Percentiles rank a stretch among this genome's conserved stretches.
Conservation (phyloP, 2,113 vertebrate species). For the Typhlomys cinereus region DNA sequence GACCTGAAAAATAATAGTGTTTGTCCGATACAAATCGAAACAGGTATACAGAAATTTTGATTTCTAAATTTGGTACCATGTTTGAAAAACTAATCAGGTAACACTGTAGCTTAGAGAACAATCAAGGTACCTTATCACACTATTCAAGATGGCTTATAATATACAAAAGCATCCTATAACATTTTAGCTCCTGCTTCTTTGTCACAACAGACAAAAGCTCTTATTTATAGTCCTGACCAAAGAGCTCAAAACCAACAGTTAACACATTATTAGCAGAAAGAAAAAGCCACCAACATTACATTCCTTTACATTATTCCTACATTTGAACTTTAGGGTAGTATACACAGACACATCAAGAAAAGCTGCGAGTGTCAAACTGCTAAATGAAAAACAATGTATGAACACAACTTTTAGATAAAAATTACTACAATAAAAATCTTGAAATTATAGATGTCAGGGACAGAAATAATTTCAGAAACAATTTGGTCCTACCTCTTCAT, state of each 20-base stretch:
- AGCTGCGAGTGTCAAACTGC: background rate
- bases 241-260: background rate
- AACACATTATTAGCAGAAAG: background rate
- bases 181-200: conserved; percentile 8
- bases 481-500: background rate
- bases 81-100: background rate
- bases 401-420: background rate
- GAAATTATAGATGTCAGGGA: background rate
- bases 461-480: background rate
- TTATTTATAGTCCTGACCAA: background rate
- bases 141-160: background rate
- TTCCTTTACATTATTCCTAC: background rate
- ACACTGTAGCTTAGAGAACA: background rate
- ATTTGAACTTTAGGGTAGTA: background rate
- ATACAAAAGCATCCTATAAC: background rate
- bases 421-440: background rate
- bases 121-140: background rate
- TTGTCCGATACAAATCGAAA: background rate
- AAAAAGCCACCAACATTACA: background rate
- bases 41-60: background rate
- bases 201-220: background rate
- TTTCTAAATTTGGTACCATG: background rate
- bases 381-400: conserved; percentile 8
- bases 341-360: background rate
- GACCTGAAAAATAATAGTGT: background rate